These are phyloP conservation scores for Tor tambroides DNA, from an alignment of 2,113 vertebrate genomes.

Conservation along the genomic window DNA sequence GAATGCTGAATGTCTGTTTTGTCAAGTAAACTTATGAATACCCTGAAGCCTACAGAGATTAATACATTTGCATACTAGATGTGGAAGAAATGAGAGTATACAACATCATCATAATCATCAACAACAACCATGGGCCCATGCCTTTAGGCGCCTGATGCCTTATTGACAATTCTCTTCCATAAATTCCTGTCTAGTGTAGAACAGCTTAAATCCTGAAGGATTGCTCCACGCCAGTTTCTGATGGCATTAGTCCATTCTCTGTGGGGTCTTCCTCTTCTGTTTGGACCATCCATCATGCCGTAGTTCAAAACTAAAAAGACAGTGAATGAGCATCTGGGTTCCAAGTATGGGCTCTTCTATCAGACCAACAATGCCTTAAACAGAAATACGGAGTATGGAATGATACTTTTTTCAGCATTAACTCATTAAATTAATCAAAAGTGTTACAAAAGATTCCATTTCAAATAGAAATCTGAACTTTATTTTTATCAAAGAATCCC, in stretches of 20 bases:
- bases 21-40: conserved; percentile 25
- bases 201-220: conserved; percentile 3
- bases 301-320: neutral
- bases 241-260: conserved; percentile 20
- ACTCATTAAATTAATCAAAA: neutral
- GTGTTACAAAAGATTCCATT: neutral
- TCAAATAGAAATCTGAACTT: neutral
- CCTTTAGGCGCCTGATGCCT: neutral
- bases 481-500: neutral
- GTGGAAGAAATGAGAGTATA: conserved; percentile 14
- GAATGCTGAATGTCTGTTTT: conserved; percentile 20
- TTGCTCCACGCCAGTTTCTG: neutral
- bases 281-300: neutral
- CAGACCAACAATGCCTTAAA: neutral
- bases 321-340: neutral
- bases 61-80: conserved; percentile 33
- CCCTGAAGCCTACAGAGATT: conserved; percentile 11
- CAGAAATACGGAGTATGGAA: neutral
- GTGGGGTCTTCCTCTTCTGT: neutral
- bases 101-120: conserved; percentile 7
- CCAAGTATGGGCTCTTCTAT: neutral
- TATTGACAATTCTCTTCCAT: conserved; percentile 8
- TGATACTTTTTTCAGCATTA: too few relatives aligned
- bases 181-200: neutral
- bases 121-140: neutral